Evolutionary conservation across 2,797 vertebrate genomes (phyloP).

Genomic region (Morelia viridis): DNA sequence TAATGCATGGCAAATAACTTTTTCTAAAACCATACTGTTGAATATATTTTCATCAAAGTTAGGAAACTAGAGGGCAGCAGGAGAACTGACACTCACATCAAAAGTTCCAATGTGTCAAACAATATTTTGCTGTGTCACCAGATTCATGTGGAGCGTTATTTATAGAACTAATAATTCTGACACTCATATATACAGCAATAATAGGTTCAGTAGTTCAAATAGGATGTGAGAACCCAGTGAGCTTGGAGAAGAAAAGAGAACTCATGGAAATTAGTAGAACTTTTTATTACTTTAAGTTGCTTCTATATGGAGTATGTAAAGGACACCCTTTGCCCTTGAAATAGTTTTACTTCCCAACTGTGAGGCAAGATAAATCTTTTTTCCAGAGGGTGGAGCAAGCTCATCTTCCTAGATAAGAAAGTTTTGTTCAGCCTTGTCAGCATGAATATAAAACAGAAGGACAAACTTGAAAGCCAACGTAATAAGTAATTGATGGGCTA

Average conservation of each 20-base stretch:
- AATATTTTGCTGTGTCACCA: neutral
- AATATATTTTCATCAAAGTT: neutral
- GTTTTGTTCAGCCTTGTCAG: neutral
- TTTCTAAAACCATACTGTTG: neutral
- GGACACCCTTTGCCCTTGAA: neutral
- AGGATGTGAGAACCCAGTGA: neutral
- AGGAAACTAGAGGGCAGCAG: neutral
- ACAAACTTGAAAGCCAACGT: neutral
- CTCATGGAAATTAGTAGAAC: neutral
- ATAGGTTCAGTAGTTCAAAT: neutral
- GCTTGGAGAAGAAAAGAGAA: neutral
- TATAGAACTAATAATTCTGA: neutral
- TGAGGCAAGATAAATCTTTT: neutral
- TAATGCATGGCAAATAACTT: slow-evolving; percentile 19
- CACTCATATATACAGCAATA: neutral
- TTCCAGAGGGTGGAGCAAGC: neutral
- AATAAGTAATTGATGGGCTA: neutral
- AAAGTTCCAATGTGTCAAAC: neutral
- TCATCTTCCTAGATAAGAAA: neutral
- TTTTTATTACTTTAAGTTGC: neutral
- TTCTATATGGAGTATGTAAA: neutral
- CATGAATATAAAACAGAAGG: neutral
- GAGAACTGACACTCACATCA: neutral
- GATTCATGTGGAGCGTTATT: neutral
- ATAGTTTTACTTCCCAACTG: neutral